Percentiles rank a stretch among this genome's conserved stretches.
phyloP scores from a whole-genome alignment of 1,140 invertebrate species.

The Drosophila parabipectinata region DNA sequence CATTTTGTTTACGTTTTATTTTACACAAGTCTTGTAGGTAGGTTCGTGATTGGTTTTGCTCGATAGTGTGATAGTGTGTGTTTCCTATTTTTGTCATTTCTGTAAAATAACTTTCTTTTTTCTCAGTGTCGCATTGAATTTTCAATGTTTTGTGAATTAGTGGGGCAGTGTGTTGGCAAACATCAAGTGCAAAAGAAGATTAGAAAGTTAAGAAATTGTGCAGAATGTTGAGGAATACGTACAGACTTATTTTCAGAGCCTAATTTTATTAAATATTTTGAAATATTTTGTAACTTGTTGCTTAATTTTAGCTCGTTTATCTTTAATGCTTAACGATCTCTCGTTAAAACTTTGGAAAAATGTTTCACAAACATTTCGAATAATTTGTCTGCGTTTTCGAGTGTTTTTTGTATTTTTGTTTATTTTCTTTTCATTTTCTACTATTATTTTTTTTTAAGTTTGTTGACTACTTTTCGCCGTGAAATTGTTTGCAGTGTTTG shows the following conservation, averaged over 20 bases:
- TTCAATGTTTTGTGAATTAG: constrained; percentile 16
- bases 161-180: constrained; percentile 50
- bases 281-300: constrained; percentile 51
- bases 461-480: constrained; percentile 54
- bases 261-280: constrained; percentile 58
- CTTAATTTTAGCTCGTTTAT: constrained; percentile 56
- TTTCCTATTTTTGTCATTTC: constrained; percentile 8
- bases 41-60: constrained; percentile 73
- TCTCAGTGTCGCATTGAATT: constrained; percentile 47
- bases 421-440: constrained; percentile 29
- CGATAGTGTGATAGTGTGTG: constrained; percentile 22
- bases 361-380: constrained; percentile 77
- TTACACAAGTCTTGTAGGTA: constrained; percentile 83
- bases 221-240: constrained; percentile 50
- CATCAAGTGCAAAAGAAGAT: constrained; percentile 59
- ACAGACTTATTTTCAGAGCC: constrained; percentile 23
- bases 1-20: constrained; percentile 41
- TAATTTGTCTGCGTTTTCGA: constrained; percentile 39
- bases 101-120: constrained; percentile 39
- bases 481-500: constrained; percentile 23
- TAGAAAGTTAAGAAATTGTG: constrained; percentile 64
- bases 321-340: constrained; percentile 27
- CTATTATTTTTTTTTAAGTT: constrained; percentile 13
- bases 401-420: constrained; percentile 31
- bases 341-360: constrained; percentile 46